Base-by-base conservation (phyloP, 2,888 invertebrate genomes). In the Phyto melanocephala region DNA sequence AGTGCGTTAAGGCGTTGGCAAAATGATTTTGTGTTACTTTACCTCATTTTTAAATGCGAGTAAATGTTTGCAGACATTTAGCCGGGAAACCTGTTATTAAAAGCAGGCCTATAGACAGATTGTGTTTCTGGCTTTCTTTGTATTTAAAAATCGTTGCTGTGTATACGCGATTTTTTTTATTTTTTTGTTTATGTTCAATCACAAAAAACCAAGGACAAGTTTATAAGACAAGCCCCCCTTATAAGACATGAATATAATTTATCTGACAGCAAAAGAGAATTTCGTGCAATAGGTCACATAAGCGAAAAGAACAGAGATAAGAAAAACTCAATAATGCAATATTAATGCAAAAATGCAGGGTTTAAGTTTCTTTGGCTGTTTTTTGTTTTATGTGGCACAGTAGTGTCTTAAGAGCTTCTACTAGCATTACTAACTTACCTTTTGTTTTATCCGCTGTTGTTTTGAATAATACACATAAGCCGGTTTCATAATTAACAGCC, bases 401-500 rank as follows among this genome's bases (percentile, higher is more conserved):
- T 28, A 28, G 3, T 28, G 3, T 28, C 6, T 3, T 28, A 5
- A 28, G 6, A 28, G 6, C 4, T 28, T 28, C 6, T 28, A 28
- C 28, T 28, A 5, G 28, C 6, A 28, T 3, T 6, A 28, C 6
- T 28, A 85, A 87, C 88, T 94, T 93, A 97, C 97, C 97, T 92
- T 97, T 97, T 90, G 96, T 93, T 92, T 95, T 95, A 92, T 97
- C 96, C 87, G 97, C 96, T 91, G 96, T 96, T 72, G 97, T 96
- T 90, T 95, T 95, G 93, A 98, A 97, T 85, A 97, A 94, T 86
- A 98, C 97, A 92, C 98, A 98, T 75, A 98, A 94, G 85, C 97
- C 98, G 83, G 98, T 98, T 93, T 98, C 98, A 92, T 97, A 98
- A 93, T 98, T 98, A 92, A 97, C 96, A 87, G 97, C 95, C 90